Evolutionary conservation across 2,888 invertebrate genomes (phyloP).

Genomic region (Leptopterna dolabrata): DNA sequence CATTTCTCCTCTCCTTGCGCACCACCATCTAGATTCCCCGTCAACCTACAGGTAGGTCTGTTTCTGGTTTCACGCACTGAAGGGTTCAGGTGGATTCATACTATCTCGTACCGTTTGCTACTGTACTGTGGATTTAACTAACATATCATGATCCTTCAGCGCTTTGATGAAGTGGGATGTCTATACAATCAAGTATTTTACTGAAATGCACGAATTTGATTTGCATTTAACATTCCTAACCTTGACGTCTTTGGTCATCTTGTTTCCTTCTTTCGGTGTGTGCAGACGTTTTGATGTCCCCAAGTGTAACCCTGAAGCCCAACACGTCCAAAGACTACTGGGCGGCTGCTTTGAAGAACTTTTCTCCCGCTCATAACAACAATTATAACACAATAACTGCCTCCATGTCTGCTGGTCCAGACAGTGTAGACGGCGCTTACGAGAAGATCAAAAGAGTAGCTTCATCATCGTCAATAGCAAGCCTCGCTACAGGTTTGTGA

Average conservation of each 20-base stretch:
- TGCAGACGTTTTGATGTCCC: constrained; percentile 34
- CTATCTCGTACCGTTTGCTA: too few species aligned
- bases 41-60: too few species aligned
- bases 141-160: too few species aligned
- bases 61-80: too few species aligned
- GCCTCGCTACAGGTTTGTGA: constrained; percentile 70
- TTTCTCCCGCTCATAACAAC: constrained; percentile 35
- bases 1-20: too few species aligned
- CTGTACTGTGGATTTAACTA: too few species aligned
- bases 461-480: constrained; percentile 75
- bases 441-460: constrained; percentile 73
- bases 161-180: too few species aligned
- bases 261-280: background rate
- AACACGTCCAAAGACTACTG: constrained; percentile 38
- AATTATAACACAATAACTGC: constrained; percentile 62
- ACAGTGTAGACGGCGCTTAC: constrained; percentile 46
- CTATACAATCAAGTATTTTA: too few species aligned
- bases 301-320: constrained; percentile 23
- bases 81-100: too few species aligned
- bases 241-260: background rate
- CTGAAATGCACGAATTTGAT: too few species aligned
- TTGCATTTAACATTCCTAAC: too few species aligned
- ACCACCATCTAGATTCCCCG: too few species aligned
- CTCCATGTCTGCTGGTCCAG: constrained; percentile 28
- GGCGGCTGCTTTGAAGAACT: background rate